A percentile compares a stretch with the other conserved stretches of the same genome.
phyloP scores from a whole-genome alignment of 2,797 vertebrate species.

The Peromyscus melanophrys region DNA sequence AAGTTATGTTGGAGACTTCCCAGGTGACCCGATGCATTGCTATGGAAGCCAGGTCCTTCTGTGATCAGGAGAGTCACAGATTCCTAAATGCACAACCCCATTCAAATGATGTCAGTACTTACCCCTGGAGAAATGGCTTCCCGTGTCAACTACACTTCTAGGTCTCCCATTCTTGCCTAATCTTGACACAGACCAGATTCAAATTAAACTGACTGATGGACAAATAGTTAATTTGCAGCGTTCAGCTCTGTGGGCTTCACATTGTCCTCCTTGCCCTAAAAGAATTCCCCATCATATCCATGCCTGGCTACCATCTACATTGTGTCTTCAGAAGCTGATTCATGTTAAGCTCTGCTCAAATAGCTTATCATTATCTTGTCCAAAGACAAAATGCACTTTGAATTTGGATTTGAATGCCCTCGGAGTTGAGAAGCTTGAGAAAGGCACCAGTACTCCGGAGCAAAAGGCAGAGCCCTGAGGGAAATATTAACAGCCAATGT shows the following conservation, averaged over 20 bases:
- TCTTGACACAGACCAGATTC: conserved; percentile 48
- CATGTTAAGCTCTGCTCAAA: conserved; percentile 40
- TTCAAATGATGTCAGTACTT: conserved; percentile 75
- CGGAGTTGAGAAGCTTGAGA: conserved; percentile 20
- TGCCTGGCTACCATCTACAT: conserved; percentile 1
- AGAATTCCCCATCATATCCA: conserved; percentile 15
- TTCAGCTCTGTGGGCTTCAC: conserved; percentile 3
- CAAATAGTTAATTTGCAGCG: conserved; percentile 28
- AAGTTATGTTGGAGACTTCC: conserved; percentile 41
- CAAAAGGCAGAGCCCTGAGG: background rate
- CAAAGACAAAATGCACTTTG: conserved; percentile 67
- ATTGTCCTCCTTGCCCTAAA: conserved; percentile 24
- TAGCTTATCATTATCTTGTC: conserved; percentile 75
- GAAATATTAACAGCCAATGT: background rate
- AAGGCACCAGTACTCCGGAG: background rate
- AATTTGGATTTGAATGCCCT: conserved; percentile 59
- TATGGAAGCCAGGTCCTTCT: conserved; percentile 44
- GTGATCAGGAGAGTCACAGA: conserved; percentile 54
- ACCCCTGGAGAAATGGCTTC: conserved; percentile 75
- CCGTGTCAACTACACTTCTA: conserved; percentile 43
- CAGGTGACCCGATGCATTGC: background rate
- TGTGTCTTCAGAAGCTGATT: conserved; percentile 70
- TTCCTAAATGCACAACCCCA: conserved; percentile 24
- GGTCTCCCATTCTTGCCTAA: conserved; percentile 57
- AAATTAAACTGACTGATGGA: conserved; percentile 49